Conservation (phyloP, 2,888 invertebrate genomes). For the Pseudanteris insignis region DNA sequence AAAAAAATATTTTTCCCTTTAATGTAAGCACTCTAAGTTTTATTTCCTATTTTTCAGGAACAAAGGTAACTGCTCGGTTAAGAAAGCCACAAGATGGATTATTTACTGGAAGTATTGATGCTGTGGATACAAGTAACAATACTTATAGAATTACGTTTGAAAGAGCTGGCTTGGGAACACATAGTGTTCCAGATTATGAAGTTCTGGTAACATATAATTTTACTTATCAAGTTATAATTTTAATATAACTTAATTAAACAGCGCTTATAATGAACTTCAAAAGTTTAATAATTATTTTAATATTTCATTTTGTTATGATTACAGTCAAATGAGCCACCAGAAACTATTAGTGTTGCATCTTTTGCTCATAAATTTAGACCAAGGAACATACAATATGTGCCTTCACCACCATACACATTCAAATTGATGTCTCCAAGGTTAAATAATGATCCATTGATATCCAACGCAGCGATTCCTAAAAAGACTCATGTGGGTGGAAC, state of each 20-base stretch:
- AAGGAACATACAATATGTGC: conserved; percentile 70
- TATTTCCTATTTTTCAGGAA: conserved; percentile 59
- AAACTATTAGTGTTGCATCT: conserved; percentile 86
- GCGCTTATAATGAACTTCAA: no score
- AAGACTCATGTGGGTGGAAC: conserved; percentile 68
- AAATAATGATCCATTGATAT: conserved; percentile 78
- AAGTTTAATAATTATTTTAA: neutral
- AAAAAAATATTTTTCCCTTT: no score
- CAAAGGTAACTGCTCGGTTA: conserved; percentile 90
- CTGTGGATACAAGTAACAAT: conserved; percentile 92
- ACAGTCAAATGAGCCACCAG: conserved; percentile 86
- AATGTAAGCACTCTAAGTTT: neutral
- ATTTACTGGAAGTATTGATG: conserved; percentile 93
- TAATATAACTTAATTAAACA: conserved; percentile 1
- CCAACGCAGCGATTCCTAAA: conserved; percentile 62
- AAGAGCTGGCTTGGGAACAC: conserved; percentile 89
- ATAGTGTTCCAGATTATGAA: conserved; percentile 96
- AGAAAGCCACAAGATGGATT: conserved; percentile 94
- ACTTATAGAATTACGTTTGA: conserved; percentile 96
- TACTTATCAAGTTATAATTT: no score
- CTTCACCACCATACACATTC: conserved; percentile 61
- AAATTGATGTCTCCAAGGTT: conserved; percentile 61
- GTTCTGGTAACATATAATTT: conserved; percentile 74
- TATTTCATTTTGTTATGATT: conserved; percentile 49
- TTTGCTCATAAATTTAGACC: conserved; percentile 84